Evolutionary conservation across 2,888 invertebrate genomes (phyloP).

Genomic region (Cyrtodaria siliqua): DNA sequence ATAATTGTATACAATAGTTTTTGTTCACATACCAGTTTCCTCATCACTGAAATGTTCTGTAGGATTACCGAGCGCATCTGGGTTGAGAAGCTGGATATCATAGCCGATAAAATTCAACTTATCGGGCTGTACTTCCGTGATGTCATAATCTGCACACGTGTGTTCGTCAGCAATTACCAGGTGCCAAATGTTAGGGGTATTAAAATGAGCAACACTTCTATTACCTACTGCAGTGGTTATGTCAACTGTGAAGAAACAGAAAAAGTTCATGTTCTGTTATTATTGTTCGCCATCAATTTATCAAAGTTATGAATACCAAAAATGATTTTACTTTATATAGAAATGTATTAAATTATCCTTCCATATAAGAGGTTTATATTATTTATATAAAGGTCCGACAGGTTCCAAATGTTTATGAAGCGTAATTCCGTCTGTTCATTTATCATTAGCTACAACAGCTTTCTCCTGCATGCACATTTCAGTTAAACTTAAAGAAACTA

Average conservation of each 20-base stretch:
- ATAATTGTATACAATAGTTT: neutral
- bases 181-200: slow-evolving; percentile 79
- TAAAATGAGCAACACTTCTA: slow-evolving; percentile 69
- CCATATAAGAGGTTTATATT: too few relatives aligned
- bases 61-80: slow-evolving; percentile 81
- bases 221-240: slow-evolving; percentile 70
- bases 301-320: too few relatives aligned
- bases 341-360: too few relatives aligned
- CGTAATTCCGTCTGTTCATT: too few relatives aligned
- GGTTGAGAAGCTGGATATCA: slow-evolving; percentile 78
- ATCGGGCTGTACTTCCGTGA: slow-evolving; percentile 26
- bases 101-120: slow-evolving; percentile 73
- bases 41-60: slow-evolving; percentile 83
- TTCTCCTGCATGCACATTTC: too few relatives aligned
- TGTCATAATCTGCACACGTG: slow-evolving; percentile 72
- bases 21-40: slow-evolving; percentile 76
- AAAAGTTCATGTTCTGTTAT: too few relatives aligned
- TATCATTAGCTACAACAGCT: too few relatives aligned
- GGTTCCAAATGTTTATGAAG: too few relatives aligned
- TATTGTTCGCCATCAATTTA: too few relatives aligned
- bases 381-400: too few relatives aligned
- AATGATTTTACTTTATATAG: too few relatives aligned
- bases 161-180: slow-evolving; percentile 78
- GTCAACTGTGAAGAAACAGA: slow-evolving; percentile 75
- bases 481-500: too few relatives aligned